Evolutionary conservation across 2,888 invertebrate species (phyloP).

Genomic region (Yponomeuta sedellus): DNA sequence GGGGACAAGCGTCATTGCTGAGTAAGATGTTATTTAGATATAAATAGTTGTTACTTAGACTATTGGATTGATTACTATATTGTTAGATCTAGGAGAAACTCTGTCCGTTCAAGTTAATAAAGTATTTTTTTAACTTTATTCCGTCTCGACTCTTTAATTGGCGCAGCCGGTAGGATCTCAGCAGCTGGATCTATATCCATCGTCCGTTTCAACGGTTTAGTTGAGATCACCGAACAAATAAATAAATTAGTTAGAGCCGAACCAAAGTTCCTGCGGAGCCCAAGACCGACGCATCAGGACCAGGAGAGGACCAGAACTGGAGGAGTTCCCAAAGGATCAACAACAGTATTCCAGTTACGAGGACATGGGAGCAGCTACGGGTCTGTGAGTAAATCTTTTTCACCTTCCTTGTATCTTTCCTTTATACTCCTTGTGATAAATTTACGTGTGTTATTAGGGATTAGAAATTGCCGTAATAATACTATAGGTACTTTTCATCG

Average conservation of each 20-base stretch:
- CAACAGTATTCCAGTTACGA: neutral
- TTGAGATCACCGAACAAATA: constrained; percentile 2
- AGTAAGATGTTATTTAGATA: too few relatives aligned
- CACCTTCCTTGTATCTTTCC: neutral
- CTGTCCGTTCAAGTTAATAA: too few relatives aligned
- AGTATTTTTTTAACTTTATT: too few relatives aligned
- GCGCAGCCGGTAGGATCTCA: neutral
- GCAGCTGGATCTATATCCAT: neutral
- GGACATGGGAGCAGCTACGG: constrained; percentile 1
- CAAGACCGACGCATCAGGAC: neutral
- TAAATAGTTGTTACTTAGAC: too few relatives aligned
- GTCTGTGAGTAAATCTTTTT: constrained; percentile 7
- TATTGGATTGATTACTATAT: too few relatives aligned
- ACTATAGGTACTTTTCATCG: too few relatives aligned
- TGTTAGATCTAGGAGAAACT: too few relatives aligned
- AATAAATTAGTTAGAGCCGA: neutral
- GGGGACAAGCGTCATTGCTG: too few relatives aligned
- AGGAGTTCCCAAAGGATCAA: neutral
- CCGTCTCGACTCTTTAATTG: neutral
- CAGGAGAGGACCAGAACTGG: neutral
- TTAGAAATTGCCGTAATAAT: neutral
- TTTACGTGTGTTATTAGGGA: neutral
- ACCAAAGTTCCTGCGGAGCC: neutral
- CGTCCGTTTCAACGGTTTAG: constrained; percentile 9
- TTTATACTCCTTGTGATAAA: neutral